These are phyloP conservation scores for Ganaspis sp. DNA, from an alignment of 1,140 invertebrate genomes.

Conservation along the genomic window DNA sequence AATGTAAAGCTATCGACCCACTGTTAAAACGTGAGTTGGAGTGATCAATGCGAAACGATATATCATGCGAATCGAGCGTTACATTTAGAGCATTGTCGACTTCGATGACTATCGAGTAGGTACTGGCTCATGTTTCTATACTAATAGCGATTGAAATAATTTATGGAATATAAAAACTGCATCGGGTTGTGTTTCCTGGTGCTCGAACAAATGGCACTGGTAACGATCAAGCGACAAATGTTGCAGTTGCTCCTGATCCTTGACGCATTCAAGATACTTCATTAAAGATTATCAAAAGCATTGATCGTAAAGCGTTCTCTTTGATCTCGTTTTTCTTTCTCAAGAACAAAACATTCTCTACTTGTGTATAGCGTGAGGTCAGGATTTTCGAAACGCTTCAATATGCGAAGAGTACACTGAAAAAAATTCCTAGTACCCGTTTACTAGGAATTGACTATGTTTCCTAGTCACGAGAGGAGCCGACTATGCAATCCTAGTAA, in stretches of 20 bases:
- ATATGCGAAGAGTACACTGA: constrained; percentile 49
- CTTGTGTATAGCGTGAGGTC: constrained; percentile 45
- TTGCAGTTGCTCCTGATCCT: neutral
- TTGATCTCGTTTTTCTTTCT: constrained; percentile 16
- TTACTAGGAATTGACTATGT: constrained; percentile 13
- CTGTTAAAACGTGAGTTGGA: neutral
- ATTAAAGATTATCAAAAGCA: constrained; percentile 20
- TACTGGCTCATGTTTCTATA: constrained; percentile 23
- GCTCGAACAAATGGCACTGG: constrained; percentile 10
- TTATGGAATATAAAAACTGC: neutral
- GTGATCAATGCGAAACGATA: neutral
- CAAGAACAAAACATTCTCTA: constrained; percentile 50
- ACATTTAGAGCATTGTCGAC: constrained; percentile 20
- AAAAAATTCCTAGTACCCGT: neutral
- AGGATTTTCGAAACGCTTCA: constrained; percentile 59
- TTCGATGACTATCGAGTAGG: constrained; percentile 5
- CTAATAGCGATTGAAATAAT: constrained; percentile 20
- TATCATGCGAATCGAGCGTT: constrained; percentile 11
- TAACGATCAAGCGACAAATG: constrained; percentile 12
- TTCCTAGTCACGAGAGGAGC: neutral
- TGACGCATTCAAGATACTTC: neutral
- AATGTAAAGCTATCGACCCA: neutral
- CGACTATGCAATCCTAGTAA: constrained; percentile 1
- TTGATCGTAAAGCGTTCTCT: neutral
- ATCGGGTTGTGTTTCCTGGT: constrained; percentile 22